Base-by-base conservation (phyloP, 2,113 vertebrate species). In the Anhinga rufa region DNA sequence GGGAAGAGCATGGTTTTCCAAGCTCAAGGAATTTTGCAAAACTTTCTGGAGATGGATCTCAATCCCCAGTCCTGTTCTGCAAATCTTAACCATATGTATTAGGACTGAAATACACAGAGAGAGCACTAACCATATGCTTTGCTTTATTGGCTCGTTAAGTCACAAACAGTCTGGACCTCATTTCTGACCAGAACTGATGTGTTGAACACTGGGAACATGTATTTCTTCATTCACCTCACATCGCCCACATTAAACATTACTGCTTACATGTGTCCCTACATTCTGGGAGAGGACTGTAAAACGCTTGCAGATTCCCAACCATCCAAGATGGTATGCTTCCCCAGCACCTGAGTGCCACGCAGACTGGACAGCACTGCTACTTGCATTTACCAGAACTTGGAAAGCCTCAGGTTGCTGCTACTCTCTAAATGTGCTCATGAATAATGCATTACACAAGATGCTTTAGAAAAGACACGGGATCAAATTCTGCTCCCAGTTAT, bases 211-310 rank as follows among this genome's bases (percentile, higher is more conserved):
- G 12, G 29, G 51, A 94, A 93, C 42, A 51, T 31, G 17, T 36
- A 90, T 74, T 92, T 92, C 62, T 83, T 88, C 71, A 83, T 90
- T 96, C 92, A 82, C 25, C 82, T 92, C 93, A 92, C 75, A 94
- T 85, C 1, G 0, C 42, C 10, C 0, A 64, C 76, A 66, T n/a
- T 34, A 85, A 70, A 82, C 72, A 82, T 70, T 66, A 78, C 54
- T 62, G 71, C 32, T 80, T 75, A 60, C 24, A 44, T 1, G 14
- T 65, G 49, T 88, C 82, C 68, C 46, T 31, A 21, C 20, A 10
- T 64, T 64, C 86, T 86, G 34, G 44, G 26, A 88, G 46, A 80
- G 34, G 60, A 20, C 40, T 68, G 24, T 38, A 62, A 78, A 93
- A 64, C 4, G 10, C 70, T 85, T 8, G 0, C 42, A 64, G 78